Base-by-base conservation (phyloP, 2,888 invertebrate species). In the Drosophila prostipennis region DNA sequence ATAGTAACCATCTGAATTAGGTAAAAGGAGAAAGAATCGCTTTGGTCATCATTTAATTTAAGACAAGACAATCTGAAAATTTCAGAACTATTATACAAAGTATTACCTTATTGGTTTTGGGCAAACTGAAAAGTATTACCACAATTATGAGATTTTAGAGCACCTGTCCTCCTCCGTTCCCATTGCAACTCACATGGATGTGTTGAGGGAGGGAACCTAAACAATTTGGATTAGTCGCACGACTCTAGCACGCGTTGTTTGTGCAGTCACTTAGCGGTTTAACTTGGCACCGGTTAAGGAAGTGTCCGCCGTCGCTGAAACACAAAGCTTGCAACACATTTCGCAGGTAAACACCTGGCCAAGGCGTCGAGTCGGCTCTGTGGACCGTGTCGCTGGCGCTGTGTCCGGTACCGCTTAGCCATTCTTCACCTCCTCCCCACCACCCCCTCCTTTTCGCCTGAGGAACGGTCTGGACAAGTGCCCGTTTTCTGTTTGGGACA, bases 181-280 rank as follows among this genome's bases (percentile, higher is more conserved):
- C 3, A 7, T 32, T 14, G 29, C 4, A 55, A 6, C 26, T 56
- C 13, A 11, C 58, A 49, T 23, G n/a, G 23, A 65, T 43, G 53
- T 52, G 53, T 10, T 46, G 68, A 32, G 58, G 39, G 14, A 57
- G 58, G 39, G 34, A 52, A 54, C 46, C 51, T 65, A 37, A 29
- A n/a, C 51, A 63, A 80, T 78, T 74, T 70, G 74, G 76, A 69
- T 76, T 67, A 65, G 76, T 67, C 71, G 70, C 60, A 59, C 65
- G 67, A 73, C 60, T 52, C 71, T 39, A 86, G 84, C 82, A 88
- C 83, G 83, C 83, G 83, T 88, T 88, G 69, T 83, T 88, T 83
- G 67, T 14, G 6, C 42, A 23, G 36, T 55, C 87, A 88, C 72
- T 83, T 83, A 83, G 81, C 89, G 52, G 26, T 8, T 63, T 8